Evolutionary conservation across 2,888 invertebrate species (phyloP), one percentile per base, ranked within the genome.

Genomic region (Alviniconcha strummeri): DNA sequence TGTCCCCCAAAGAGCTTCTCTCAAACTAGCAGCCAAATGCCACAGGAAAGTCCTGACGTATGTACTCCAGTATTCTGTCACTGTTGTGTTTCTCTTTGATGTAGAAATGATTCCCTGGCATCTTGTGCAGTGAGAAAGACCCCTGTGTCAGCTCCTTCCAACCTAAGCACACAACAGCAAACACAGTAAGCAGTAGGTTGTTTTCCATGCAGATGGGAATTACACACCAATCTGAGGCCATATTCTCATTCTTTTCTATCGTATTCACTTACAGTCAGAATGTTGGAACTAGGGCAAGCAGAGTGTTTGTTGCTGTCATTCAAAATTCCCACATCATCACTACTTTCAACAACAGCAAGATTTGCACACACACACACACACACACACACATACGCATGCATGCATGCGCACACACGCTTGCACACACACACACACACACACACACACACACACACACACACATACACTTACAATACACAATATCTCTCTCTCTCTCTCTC

Each of bases 31-130:
- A 36, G 36, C 36, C 36, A 36, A 36, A 36, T 36, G 36, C 60
- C 60, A 60, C 60, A 60, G 81, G 75, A 54, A 81, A 81, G 19
- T 81, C 75, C 0, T n/a, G 60, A 9, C n/a, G 71, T 5, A 83
- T 76, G 15, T 17, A 54, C 9, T 80, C 71, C 54, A 86, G 83
- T 8, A 90, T 72, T 76, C 79, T 82, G 6, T 85, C 75, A 11
- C 81, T 82, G 81, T 89, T 90, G 13, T 56, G 79, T 19, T 81
- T 80, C 15, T 90, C 89, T 81, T 90, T 90, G 13, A 91, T 84
- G 84, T 89, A 91, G 83, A 92, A 92, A 87, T 92, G 92, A 56
- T 90, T 90, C 11, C 92, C 92, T 36, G 89, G 87, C 72, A 91
- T 75, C 71, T 83, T 88, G 13, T 83, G 86, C n/a, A 88, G 83